Percentiles rank a stretch among this genome's conserved stretches.
These are phyloP conservation scores for Gopherus flavomarginatus DNA, from an alignment of 2,113 vertebrate genomes.

Conservation along the genomic window DNA sequence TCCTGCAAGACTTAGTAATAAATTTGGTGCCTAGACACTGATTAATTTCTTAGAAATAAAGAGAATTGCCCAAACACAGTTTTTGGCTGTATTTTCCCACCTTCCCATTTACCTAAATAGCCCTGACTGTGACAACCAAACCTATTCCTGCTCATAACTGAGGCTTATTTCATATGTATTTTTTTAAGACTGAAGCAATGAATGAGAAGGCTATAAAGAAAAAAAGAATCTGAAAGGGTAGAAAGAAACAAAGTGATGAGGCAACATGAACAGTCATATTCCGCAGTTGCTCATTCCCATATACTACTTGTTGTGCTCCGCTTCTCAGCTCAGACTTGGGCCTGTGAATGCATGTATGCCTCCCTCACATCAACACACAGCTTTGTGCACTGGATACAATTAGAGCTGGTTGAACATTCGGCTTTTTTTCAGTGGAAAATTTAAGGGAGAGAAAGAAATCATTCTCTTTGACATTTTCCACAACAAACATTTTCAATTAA, in stretches of 20 bases:
- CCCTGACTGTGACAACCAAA: not conserved
- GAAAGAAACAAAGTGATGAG: not conserved
- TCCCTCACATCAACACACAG: fast-evolving
- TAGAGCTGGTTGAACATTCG: too few species aligned
- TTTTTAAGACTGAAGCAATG: too few species aligned
- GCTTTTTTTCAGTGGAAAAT: not conserved
- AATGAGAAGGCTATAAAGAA: not conserved
- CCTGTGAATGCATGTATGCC: not conserved
- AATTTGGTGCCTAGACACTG: not conserved
- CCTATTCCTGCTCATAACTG: not conserved
- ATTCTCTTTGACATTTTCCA: too few species aligned
- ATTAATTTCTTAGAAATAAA: not conserved
- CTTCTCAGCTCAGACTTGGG: not conserved
- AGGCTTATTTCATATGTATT: not conserved
- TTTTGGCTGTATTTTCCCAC: not conserved
- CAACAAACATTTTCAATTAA: not conserved
- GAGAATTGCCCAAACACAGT: not conserved
- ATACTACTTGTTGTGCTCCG: fast-evolving
- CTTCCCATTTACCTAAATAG: not conserved
- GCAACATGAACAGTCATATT: not conserved
- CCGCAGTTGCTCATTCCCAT: not conserved
- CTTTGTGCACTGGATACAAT: not conserved
- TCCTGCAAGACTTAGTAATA: not conserved
- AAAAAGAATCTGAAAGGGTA: not conserved
- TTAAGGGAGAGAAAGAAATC: not conserved